Conservation (phyloP, 2,888 invertebrate species). For the Argyresthia albistria region DNA sequence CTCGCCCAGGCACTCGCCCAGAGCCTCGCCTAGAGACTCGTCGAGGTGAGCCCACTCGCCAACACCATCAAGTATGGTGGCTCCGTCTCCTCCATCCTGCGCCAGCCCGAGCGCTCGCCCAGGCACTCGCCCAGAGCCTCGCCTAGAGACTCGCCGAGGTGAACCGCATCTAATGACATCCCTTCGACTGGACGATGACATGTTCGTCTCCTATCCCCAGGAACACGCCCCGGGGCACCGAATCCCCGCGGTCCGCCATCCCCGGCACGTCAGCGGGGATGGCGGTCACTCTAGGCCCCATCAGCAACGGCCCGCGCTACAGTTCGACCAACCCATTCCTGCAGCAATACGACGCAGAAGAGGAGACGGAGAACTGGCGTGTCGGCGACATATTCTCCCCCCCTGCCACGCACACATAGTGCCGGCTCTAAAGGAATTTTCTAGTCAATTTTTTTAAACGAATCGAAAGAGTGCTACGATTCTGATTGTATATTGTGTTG, state of each 20-base stretch:
- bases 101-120: conserved; percentile 25
- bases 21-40: conserved; percentile 42
- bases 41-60: conserved; percentile 76
- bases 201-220: conserved; percentile 3
- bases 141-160: conserved; percentile 46
- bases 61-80: conserved; percentile 79
- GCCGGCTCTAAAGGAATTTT: conserved; percentile 55
- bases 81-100: conserved; percentile 58
- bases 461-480: conserved; percentile 64
- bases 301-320: conserved; percentile 39
- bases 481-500: conserved; percentile 55
- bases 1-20: conserved; percentile 32
- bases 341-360: conserved; percentile 66
- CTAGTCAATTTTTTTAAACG: conserved; percentile 68
- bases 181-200: no score
- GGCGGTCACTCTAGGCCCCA: conserved; percentile 72
- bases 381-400: conserved; percentile 60
- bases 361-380: conserved; percentile 63
- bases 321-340: conserved; percentile 75
- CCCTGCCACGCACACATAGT: conserved; percentile 60
- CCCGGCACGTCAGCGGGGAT: conserved; percentile 75
- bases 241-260: conserved; percentile 46
- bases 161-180: no score
- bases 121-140: conserved; percentile 20
- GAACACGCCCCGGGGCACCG: conserved; percentile 31